Evolutionary conservation across 2,888 invertebrate genomes (phyloP), one percentile per base, ranked within the genome.

Genomic region (Drosophila lacicola): DNA sequence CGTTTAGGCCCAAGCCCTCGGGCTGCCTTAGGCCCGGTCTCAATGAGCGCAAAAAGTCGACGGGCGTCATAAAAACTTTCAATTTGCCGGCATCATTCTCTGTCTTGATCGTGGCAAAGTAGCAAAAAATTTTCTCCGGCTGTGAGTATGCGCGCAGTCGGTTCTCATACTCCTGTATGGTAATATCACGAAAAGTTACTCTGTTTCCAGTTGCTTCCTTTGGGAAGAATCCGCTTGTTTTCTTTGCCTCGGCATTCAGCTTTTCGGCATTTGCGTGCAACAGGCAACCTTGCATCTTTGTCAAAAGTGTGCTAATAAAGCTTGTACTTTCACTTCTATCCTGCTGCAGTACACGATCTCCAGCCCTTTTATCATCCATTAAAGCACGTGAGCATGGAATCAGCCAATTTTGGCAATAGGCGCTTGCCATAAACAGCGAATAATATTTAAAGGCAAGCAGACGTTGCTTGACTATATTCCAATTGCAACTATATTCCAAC

Each of bases 41-140:
- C 8, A 77, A 46, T 0, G 88, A 57, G n/a, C 84, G 79, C 5
- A 82, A 4, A 11, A 84, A 82, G 14, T 84, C 88, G 13, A 42
- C 11, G 9, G 88, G 76, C 1, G 83, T 83, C 88, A 82, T 82
- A 21, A 42, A 76, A 0, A 78, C 25, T 4, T 70, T 69, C 58
- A 58, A 70, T 1, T 55, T 55, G 1, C 64, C 78, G 1, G 39
- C 4, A 0, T 47, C 42, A 21, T 63, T 64, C 5, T 17, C 47
- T 14, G 68, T 66, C 41, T 71, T 74, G 1, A 84, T 71, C 5
- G 85, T 79, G 14, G 88, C 88, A 54, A 87, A 84, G 46, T 84
- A 84, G 0, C 60, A 53, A 13, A 87, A 87, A 0, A 84, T 46
- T 54, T 84, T 87, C 1, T 50, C 57, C 0, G 74, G 70, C 6